Evolutionary conservation across 2,113 vertebrate species (phyloP).

Genomic region (Condylura cristata): DNA sequence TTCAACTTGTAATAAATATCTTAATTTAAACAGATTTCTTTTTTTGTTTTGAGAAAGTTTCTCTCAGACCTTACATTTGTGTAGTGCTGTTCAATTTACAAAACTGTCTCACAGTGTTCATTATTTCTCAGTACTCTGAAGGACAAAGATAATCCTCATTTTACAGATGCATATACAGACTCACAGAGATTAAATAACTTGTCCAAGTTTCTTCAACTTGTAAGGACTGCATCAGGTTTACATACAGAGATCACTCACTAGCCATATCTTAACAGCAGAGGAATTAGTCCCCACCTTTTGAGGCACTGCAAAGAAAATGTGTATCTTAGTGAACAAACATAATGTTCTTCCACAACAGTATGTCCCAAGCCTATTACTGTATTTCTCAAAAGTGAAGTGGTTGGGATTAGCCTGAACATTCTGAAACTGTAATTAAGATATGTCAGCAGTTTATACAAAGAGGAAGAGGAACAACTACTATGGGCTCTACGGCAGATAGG

Average conservation of each 20-base stretch:
- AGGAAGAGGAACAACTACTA: background rate
- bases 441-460: background rate
- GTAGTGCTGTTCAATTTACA: background rate
- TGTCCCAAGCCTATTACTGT: background rate
- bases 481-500: background rate
- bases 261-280: background rate
- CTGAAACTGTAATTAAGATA: background rate
- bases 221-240: background rate
- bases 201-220: background rate
- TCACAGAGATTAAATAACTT: conserved; percentile 16
- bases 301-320: conserved; percentile 16
- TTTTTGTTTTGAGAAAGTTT: conserved; percentile 37
- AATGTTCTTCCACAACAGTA: background rate
- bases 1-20: background rate
- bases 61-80: background rate
- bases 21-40: background rate
- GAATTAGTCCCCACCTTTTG: background rate
- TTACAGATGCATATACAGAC: background rate
- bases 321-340: background rate
- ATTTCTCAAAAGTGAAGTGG: background rate
- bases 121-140: background rate
- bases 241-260: background rate
- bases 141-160: background rate
- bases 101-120: background rate
- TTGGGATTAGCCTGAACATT: background rate